Conservation (phyloP, 2,113 vertebrate species). For the Peucedramus taeniatus region DNA sequence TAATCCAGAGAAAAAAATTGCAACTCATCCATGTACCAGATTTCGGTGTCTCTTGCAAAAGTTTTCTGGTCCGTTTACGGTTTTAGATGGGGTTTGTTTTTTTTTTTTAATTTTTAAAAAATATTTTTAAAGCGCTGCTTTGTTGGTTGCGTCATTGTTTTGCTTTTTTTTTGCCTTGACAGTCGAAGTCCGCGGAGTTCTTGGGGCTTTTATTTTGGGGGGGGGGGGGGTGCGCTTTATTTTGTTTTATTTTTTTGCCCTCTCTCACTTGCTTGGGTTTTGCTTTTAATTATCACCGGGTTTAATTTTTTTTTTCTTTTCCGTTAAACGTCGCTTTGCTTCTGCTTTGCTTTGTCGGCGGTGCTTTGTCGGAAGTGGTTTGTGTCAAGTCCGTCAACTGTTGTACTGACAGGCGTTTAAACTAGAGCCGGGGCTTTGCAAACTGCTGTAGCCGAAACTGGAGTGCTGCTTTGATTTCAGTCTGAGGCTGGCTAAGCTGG, state of each 20-base stretch:
- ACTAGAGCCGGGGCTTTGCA: slow-evolving; percentile 90
- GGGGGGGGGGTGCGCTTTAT: background rate
- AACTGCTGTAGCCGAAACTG: slow-evolving; percentile 92
- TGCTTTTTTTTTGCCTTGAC: background rate
- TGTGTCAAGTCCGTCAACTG: slow-evolving; percentile 83
- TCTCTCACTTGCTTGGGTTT: slow-evolving; percentile 21
- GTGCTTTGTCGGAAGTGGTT: slow-evolving; percentile 37
- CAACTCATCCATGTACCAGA: slow-evolving; percentile 85
- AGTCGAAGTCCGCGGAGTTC: slow-evolving; percentile 14
- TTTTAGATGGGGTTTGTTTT: background rate
- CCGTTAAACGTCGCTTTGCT: slow-evolving; percentile 43
- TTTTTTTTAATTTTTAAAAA: background rate
- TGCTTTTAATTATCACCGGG: background rate
- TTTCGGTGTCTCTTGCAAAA: slow-evolving; percentile 71
- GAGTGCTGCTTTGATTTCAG: slow-evolving; percentile 99
- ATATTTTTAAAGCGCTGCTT: background rate
- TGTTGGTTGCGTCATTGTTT: background rate
- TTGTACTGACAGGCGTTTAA: slow-evolving; percentile 98
- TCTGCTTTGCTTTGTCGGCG: slow-evolving; percentile 43
- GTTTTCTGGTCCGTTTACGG: slow-evolving; percentile 56
- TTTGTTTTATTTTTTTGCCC: background rate
- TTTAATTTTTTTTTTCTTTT: background rate
- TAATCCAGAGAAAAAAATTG: slow-evolving; percentile 84
- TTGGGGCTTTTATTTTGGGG: background rate
- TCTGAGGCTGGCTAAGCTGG: slow-evolving; percentile 93